A percentile compares a stretch with the other conserved stretches of the same genome.
Conservation (phyloP, 2,888 invertebrate species). For the Drosophila testacea region DNA sequence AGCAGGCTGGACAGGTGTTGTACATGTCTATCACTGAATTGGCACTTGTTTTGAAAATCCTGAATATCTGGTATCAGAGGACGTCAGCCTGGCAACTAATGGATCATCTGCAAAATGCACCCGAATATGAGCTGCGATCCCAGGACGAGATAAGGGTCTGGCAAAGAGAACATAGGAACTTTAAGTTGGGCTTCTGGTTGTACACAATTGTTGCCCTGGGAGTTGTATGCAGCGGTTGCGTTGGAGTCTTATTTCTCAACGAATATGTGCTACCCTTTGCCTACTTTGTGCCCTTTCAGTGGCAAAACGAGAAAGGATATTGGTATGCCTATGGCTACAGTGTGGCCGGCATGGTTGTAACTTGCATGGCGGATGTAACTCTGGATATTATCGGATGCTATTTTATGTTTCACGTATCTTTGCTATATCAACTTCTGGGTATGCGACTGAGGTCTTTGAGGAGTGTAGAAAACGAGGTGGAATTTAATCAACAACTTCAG, state of each 20-base stretch:
- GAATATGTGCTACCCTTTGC: slow-evolving; percentile 74
- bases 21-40: slow-evolving; percentile 77
- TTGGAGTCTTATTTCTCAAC: slow-evolving; percentile 47
- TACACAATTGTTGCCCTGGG: slow-evolving; percentile 53
- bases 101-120: slow-evolving; percentile 43
- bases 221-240: slow-evolving; percentile 48
- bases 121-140: slow-evolving; percentile 37
- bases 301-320: slow-evolving; percentile 53
- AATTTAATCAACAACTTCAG: slow-evolving; percentile 41
- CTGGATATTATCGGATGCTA: slow-evolving; percentile 78
- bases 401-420: slow-evolving; percentile 72
- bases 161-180: slow-evolving; percentile 57
- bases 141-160: slow-evolving; percentile 57
- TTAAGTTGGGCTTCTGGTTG: slow-evolving; percentile 50
- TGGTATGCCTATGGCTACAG: slow-evolving; percentile 74
- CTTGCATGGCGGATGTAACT: slow-evolving; percentile 63
- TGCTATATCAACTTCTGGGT: slow-evolving; percentile 71
- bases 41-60: slow-evolving; percentile 69
- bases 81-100: slow-evolving; percentile 54
- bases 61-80: slow-evolving; percentile 69
- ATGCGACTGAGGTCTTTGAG: slow-evolving; percentile 61
- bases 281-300: slow-evolving; percentile 81
- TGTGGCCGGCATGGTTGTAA: slow-evolving; percentile 61
- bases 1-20: slow-evolving; percentile 72
- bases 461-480: slow-evolving; percentile 4